Base-by-base conservation (phyloP, 2,888 invertebrate species). In the Ochropleura leucogaster region DNA sequence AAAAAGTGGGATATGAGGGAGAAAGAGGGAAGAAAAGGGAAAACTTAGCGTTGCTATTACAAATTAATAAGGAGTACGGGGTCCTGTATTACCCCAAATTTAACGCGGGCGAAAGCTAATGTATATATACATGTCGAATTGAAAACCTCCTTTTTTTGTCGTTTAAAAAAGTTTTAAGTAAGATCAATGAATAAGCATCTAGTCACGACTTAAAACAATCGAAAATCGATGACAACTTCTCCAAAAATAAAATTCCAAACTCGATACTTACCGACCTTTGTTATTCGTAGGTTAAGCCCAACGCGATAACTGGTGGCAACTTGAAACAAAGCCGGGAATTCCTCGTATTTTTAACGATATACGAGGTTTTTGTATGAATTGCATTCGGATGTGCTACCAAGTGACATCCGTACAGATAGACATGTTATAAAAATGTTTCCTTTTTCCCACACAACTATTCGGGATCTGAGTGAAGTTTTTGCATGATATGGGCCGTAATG, bases 261-360 rank as follows among this genome's bases (percentile, higher is more conserved):
- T 40, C 74, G 60, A 55, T 55, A 44, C 30, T 30, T 30, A 30
- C 30, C 30, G 30, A 30, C 30, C 3, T 30, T 30, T 30, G 30
- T 30, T 30, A 30, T 30, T 30, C 30, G 30, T 30, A 30, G 40
- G 40, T 51, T 20, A 14, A 16, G 3, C 40, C 44, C 65, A 64
- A 40, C 44, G 7, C 53, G 59, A 20, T 49, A 62, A 70, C 68
- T 79, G 74, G 72, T 82, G 76, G 78, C 82, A 85, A 84, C 83
- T 86, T 83, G 81, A 85, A 89, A 89, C 89, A 89, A 89, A 84
- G 82, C 81, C 69, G 73, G 67, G 63, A 74, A 79, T 78, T 74
- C 59, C 77, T 83, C 83, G 84, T 84, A 87, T 87, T 89, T 87
- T 85, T 88, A 81, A 80, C 86, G 76, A 81, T 83, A 82, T 80